phyloP scores from a whole-genome alignment of 2,113 vertebrate species.

The Protobothrops flavoviridis region DNA sequence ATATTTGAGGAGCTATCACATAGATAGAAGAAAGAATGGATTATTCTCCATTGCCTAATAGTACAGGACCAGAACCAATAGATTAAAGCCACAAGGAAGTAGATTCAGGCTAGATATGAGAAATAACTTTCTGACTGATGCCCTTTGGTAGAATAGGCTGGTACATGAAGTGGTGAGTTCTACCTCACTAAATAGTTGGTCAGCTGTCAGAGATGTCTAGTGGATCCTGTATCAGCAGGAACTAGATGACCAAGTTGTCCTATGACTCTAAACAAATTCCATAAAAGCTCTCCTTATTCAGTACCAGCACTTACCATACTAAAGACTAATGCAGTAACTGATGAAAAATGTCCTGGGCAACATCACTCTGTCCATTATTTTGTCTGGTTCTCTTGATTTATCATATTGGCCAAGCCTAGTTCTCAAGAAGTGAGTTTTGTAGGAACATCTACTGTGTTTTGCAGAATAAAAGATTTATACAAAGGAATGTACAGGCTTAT shows the following conservation, averaged over 20 bases:
- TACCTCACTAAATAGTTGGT: background rate
- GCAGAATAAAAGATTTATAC: background rate
- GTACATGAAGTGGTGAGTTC: background rate
- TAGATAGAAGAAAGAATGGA: background rate
- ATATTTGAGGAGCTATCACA: background rate
- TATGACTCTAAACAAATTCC: background rate
- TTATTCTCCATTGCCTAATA: background rate
- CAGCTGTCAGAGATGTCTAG: background rate
- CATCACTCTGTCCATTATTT: background rate
- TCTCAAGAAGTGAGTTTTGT: background rate
- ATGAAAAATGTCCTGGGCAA: background rate
- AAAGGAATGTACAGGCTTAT: background rate
- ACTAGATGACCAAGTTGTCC: background rate
- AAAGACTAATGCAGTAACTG: background rate
- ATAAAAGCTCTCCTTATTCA: background rate
- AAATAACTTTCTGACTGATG: background rate
- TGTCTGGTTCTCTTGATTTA: background rate
- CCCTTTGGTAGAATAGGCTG: background rate
- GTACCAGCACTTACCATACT: background rate
- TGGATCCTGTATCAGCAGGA: background rate
- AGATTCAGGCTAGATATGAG: background rate
- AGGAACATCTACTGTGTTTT: background rate
- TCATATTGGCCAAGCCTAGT: background rate
- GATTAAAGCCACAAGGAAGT: background rate
- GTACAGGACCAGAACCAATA: background rate